Percentiles rank a stretch among this genome's conserved stretches.
phyloP scores from a whole-genome alignment of 2,797 vertebrate species.

The Apogon hyalosoma region DNA sequence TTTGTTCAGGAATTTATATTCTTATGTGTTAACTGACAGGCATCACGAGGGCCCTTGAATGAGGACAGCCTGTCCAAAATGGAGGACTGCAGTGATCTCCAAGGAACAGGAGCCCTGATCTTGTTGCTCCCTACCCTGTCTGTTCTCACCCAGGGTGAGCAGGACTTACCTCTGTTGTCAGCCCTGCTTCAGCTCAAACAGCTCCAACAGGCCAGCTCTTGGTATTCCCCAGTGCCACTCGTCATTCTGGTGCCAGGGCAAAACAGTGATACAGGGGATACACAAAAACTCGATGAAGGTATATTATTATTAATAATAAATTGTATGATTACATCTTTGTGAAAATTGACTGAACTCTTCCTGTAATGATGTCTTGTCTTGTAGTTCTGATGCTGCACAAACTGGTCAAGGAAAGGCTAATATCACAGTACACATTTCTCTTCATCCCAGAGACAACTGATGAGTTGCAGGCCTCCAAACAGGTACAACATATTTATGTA shows the following conservation, averaged over 20 bases:
- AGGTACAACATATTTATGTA: constrained; percentile 76
- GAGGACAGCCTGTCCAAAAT: constrained; percentile 77
- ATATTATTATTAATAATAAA: neutral
- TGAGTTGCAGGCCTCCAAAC: constrained; percentile 88
- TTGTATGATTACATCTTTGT: no score
- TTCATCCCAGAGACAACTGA: constrained; percentile 86
- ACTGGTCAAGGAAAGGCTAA: constrained; percentile 88
- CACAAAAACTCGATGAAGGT: constrained; percentile 88
- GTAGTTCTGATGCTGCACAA: constrained; percentile 90
- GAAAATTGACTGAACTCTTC: neutral
- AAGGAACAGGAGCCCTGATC: constrained; percentile 89
- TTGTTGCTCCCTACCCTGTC: constrained; percentile 86
- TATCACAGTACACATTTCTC: constrained; percentile 88
- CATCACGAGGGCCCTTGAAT: constrained; percentile 84
- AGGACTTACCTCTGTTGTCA: constrained; percentile 90
- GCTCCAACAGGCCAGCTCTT: constrained; percentile 90
- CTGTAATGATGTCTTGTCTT: constrained; percentile 11
- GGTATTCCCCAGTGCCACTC: constrained; percentile 87
- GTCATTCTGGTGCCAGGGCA: constrained; percentile 86
- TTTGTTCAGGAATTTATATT: neutral
- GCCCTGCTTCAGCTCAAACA: constrained; percentile 93
- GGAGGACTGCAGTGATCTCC: constrained; percentile 87
- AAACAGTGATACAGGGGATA: constrained; percentile 45
- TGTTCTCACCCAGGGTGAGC: constrained; percentile 68
- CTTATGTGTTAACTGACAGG: constrained; percentile 71